Conservation (phyloP, 2,888 invertebrate genomes). For the Drosophila mercatorum region DNA sequence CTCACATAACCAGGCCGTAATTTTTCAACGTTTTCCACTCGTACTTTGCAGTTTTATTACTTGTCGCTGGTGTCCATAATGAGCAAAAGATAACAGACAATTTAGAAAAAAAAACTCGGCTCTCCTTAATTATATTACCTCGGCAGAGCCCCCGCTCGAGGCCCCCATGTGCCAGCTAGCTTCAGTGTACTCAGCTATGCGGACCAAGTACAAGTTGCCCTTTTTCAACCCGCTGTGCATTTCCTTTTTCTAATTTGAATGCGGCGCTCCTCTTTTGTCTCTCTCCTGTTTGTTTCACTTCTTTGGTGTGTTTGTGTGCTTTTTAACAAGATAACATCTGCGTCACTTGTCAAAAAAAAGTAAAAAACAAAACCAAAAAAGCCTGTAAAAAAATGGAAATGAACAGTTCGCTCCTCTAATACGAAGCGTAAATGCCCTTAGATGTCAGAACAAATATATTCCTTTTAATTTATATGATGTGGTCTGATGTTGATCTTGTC, state of each 20-base stretch:
- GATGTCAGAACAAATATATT: neutral
- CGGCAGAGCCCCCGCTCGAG: conserved; percentile 11
- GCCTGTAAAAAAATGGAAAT: neutral
- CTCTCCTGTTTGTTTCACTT: conserved; percentile 46
- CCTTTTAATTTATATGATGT: too few relatives aligned
- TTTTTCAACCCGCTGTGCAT: conserved; percentile 60
- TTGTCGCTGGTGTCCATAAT: conserved; percentile 74
- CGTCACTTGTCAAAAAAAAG: conserved; percentile 66
- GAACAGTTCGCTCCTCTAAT: neutral
- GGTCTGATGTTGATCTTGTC: too few relatives aligned
- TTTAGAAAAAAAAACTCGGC: conserved; percentile 52
- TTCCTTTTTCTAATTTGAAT: conserved; percentile 69
- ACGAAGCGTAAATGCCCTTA: conserved; percentile 2
- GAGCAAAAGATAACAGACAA: conserved; percentile 74
- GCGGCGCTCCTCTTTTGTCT: conserved; percentile 43
- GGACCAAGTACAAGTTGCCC: conserved; percentile 49
- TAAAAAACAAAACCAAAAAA: conserved; percentile 6
- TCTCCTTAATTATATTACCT: conserved; percentile 71
- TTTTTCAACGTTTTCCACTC: conserved; percentile 71
- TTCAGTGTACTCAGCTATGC: conserved; percentile 48
- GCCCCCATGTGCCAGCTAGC: conserved; percentile 25
- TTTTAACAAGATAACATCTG: conserved; percentile 73
- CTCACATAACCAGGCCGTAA: conserved; percentile 64
- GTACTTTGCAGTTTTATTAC: conserved; percentile 71
- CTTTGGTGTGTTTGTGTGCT: conserved; percentile 65